Conservation (phyloP, 2,797 vertebrate genomes). For the Diplodus sargus region DNA sequence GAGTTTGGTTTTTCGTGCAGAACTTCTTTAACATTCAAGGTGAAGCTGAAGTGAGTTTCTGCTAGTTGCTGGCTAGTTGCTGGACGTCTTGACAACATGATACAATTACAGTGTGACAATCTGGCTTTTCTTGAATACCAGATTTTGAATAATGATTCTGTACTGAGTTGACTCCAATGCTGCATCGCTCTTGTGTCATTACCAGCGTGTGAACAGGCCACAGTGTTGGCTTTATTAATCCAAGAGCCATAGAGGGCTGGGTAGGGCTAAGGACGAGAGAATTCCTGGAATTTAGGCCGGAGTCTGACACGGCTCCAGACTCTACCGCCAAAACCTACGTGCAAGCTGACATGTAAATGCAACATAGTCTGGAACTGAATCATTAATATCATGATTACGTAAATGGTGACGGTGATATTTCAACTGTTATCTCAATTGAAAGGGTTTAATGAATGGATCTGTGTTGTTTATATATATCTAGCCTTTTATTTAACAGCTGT, state of each 20-base stretch:
- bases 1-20: not conserved
- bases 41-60: not conserved
- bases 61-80: not conserved
- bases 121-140: not conserved
- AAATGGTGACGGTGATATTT: not conserved
- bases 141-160: not conserved
- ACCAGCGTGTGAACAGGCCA: slow-evolving; percentile 65
- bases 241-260: slow-evolving; percentile 45
- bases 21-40: not conserved
- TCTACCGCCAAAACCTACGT: slow-evolving; percentile 14
- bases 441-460: not conserved
- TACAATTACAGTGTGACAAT: not conserved
- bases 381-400: too few species aligned
- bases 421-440: not conserved
- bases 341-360: not conserved
- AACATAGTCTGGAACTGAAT: too few species aligned
- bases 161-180: not conserved
- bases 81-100: too few species aligned
- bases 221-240: slow-evolving; percentile 80
- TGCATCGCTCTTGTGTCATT: slow-evolving; percentile 39
- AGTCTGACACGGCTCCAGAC: slow-evolving; percentile 21
- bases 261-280: slow-evolving; percentile 47
- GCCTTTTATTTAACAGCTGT: too few species aligned
- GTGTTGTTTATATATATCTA: too few species aligned
- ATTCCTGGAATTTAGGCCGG: slow-evolving; percentile 74